Base-by-base conservation (phyloP, 2,113 vertebrate species). In the Lepidothrix coronata region DNA sequence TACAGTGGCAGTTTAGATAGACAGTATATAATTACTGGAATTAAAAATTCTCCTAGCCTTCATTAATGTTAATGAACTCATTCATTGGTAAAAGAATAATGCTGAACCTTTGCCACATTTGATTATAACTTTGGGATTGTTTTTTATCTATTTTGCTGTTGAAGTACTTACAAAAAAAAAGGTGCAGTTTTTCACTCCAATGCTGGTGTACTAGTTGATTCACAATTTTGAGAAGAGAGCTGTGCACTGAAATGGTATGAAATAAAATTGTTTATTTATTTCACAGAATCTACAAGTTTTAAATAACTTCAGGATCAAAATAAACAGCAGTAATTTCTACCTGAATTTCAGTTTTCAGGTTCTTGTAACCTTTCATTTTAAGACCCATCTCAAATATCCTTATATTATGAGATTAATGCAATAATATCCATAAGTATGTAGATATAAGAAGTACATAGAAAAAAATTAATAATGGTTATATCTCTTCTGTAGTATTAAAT, bases 191-290 rank as follows among this genome's bases (percentile, higher is more conserved):
- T 41, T 57, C 44, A 57, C 14, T 77, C 48, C 71, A 54, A 19
- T 85, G 48, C 52, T 75, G 63, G 35, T 51, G 12, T 58, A 17
- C 12, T 70, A 30, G 48, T 72, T 59, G 59, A 86, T 54, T 90
- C 35, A 55, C 3, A 4, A 5, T 90, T 91, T 88, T 0, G 4
- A 91, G 79, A 86, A 66, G 35, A 86, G 43, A 84, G 35, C 35
- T 88, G 2, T 63, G 48, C 76, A 74, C 35, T 95, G 73, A 86
- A 77, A 87, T 72, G 13, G 71, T 52, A 74, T 2, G 24, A 88
- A 94, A 86, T 74, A 73, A 72, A 95, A 83, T 18, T 65, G 39
- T 91, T 86, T 96, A 8, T 95, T 96, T 84, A 62, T 88, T 95
- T 92, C 59, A 89, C 76, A 91, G 74, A 92, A 84, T 43, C 81